phyloP scores from a whole-genome alignment of 1,140 invertebrate species.

The Ips nitidus region DNA sequence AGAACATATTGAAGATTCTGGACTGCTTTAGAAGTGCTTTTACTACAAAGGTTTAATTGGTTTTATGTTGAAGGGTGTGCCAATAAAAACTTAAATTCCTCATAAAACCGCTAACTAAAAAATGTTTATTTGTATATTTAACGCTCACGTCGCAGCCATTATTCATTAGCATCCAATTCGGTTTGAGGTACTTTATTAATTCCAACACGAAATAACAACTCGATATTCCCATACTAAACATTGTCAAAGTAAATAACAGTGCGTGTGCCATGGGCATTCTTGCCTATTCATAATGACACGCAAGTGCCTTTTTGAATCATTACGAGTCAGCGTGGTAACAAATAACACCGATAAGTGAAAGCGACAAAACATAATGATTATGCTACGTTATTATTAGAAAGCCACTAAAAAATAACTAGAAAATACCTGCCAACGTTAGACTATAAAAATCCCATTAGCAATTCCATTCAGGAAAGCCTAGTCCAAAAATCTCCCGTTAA shows the following conservation, averaged over 20 bases:
- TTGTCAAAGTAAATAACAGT: conserved; percentile 8
- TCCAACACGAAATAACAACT: not conserved
- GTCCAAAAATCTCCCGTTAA: conserved; percentile 31
- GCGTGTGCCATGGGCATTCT: conserved; percentile 6
- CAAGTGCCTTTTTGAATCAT: conserved; percentile 11
- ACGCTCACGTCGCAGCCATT: not conserved
- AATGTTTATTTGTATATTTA: not conserved
- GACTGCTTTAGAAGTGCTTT: too few species aligned
- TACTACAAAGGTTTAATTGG: too few species aligned
- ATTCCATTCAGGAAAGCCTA: conserved; percentile 14
- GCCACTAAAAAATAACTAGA: too few species aligned
- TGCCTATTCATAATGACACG: conserved; percentile 2
- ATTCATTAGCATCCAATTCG: not conserved
- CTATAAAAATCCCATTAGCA: not conserved
- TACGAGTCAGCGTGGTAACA: conserved; percentile 11
- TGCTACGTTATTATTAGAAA: not conserved
- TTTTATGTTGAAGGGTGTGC: too few species aligned
- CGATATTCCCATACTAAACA: not conserved
- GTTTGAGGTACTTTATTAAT: not conserved
- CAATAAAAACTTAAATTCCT: too few species aligned
- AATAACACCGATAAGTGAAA: conserved; percentile 12
- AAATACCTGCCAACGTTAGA: too few species aligned
- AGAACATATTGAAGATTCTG: too few species aligned
- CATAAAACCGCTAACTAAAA: too few species aligned
- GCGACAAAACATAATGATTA: conserved; percentile 6